phyloP scores from a whole-genome alignment of 2,113 vertebrate genomes.

The Pituophis catenifer region DNA sequence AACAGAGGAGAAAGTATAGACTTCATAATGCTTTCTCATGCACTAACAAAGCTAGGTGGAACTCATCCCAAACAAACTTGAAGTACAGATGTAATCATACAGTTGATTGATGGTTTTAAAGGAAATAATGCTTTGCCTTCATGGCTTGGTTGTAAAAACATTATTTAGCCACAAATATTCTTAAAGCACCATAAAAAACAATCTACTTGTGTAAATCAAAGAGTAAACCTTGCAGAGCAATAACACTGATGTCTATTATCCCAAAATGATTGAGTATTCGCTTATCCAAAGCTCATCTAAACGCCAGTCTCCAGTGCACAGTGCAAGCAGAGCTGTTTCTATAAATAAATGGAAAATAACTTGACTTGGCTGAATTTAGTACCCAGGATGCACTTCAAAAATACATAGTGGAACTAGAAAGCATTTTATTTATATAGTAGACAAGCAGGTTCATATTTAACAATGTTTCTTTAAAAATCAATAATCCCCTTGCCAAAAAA shows the following conservation, averaged over 20 bases:
- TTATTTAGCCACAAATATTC: constrained; percentile 63
- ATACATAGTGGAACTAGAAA: neutral
- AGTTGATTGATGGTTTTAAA: constrained; percentile 43
- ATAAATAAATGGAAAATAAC: constrained; percentile 41
- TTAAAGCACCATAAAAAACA: constrained; percentile 61
- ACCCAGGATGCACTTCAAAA: constrained; percentile 16
- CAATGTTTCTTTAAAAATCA: neutral
- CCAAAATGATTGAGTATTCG: constrained; percentile 50
- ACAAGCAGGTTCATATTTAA: neutral
- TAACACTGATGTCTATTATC: constrained; percentile 57
- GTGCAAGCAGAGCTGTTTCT: constrained; percentile 38
- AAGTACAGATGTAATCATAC: constrained; percentile 48
- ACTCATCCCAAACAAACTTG: constrained; percentile 34
- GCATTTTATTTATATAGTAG: neutral
- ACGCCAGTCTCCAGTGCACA: constrained; percentile 13
- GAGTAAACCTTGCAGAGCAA: constrained; percentile 59
- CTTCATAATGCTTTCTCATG: constrained; percentile 17
- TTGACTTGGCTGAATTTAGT: constrained; percentile 16
- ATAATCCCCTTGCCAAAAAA: neutral
- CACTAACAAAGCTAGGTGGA: neutral
- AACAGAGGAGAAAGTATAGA: neutral
- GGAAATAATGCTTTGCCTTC: constrained; percentile 54
- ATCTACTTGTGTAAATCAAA: constrained; percentile 57
- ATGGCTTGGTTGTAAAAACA: constrained; percentile 54
- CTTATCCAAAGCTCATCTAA: constrained; percentile 50